Base-by-base conservation (phyloP, 64 coral and sea anemone genomes). In the Exaiptasia diaphana region DNA sequence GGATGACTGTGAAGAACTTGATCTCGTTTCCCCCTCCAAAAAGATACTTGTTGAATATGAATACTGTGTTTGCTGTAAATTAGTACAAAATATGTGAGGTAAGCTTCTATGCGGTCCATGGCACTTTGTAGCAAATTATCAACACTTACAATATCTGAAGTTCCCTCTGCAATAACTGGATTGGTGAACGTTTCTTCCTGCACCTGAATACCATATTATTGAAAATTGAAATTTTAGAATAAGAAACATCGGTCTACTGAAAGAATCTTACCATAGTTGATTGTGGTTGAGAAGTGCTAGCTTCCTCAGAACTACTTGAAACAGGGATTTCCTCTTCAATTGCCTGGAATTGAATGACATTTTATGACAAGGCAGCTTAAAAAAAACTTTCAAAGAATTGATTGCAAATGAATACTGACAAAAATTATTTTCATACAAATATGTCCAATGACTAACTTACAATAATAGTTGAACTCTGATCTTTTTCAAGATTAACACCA, bases 1-100 rank as follows among this genome's bases (percentile, higher is more conserved):
- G 15, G 73, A 87, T 32, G 84, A 87, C 73, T 86, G 83, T 35
- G 83, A 86, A 15, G 76, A 63, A 17, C n/a, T 26, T 28, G 60
- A 41, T 21, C 17, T 40, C 25, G 20, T 81, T 64, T 83, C 48
- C 38, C 17, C 21, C 36, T 37, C 48, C 46, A 50, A 50, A 11
- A 50, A 50, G 20, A 11, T 20, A 50, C 46, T 50, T 50, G 46
- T 50, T 11, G 46, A 50, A 50, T 11, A 20, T 50, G 20, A 50
- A 50, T 50, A 11, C 11, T 50, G 46, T 49, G 45, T 12, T 57
- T 5, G 53, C 53, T 5, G n/a, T 57, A n/a, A n/a, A n/a, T n/a
- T n/a, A n/a, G n/a, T n/a, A n/a, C n/a, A n/a, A n/a, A n/a, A n/a
- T n/a, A n/a, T n/a, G n/a, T n/a, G n/a, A n/a, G n/a, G n/a, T n/a